These are phyloP conservation scores for Parnassius smintheus DNA, from an alignment of 2,888 invertebrate species.

Conservation along the genomic window DNA sequence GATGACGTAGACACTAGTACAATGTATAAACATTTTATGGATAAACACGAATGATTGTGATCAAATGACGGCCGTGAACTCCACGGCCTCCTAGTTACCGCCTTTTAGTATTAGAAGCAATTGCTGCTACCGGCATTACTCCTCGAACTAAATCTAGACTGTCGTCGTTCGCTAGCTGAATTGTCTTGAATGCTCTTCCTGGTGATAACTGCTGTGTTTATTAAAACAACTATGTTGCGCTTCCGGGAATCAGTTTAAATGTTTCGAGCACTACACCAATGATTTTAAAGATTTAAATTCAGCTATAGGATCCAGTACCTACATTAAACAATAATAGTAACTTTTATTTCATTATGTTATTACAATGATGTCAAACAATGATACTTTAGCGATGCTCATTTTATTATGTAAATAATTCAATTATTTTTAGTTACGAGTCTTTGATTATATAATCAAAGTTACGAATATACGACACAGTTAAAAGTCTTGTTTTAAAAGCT, in stretches of 20 bases:
- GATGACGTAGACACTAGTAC: conserved; percentile 47
- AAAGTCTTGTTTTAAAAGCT: too few relatives aligned
- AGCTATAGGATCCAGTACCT: too few relatives aligned
- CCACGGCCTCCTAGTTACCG: conserved; percentile 45
- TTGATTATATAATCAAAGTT: too few relatives aligned
- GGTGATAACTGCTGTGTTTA: conserved; percentile 23
- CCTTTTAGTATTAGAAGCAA: conserved; percentile 45
- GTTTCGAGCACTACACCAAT: too few relatives aligned
- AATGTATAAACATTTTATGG: conserved; percentile 49
- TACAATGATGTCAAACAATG: too few relatives aligned
- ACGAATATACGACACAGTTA: too few relatives aligned
- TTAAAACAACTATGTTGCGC: conserved; percentile 28
- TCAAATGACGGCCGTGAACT: conserved; percentile 59
- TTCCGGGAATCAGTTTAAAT: conserved; percentile 8
- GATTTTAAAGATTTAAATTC: too few relatives aligned
- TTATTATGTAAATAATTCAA: too few relatives aligned
- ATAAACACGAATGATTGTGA: conserved; percentile 48
- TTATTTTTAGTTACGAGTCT: too few relatives aligned
- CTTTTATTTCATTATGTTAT: too few relatives aligned
- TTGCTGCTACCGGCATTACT: conserved; percentile 41
- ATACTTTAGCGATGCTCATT: too few relatives aligned
- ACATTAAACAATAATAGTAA: too few relatives aligned
- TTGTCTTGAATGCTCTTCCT: conserved; percentile 37
- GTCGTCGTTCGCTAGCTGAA: conserved; percentile 31
- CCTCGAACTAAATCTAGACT: conserved; percentile 43